These are phyloP conservation scores for Acrobasis consociella DNA, from an alignment of 2,888 invertebrate genomes.

Conservation along the genomic window DNA sequence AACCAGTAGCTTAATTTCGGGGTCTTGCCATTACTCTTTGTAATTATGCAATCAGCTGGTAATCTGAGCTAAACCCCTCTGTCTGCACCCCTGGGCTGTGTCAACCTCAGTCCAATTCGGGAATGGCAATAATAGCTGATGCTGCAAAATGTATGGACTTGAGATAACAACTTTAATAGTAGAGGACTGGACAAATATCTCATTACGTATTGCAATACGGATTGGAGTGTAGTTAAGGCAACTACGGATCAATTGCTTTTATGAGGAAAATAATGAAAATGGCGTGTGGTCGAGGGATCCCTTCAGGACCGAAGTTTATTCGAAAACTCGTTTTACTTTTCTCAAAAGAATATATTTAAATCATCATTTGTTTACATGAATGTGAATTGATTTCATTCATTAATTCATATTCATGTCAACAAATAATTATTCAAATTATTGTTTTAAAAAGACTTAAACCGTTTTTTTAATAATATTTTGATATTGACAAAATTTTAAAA, in stretches of 20 bases:
- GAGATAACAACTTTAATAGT: conserved; percentile 49
- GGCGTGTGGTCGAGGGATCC: too few species aligned
- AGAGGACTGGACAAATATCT: conserved; percentile 34
- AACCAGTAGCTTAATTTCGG: background rate
- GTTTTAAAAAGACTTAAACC: too few species aligned
- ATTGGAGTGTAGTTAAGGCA: too few species aligned
- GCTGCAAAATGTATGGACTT: conserved; percentile 55
- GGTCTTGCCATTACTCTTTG: conserved; percentile 18
- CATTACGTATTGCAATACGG: conserved; percentile 39
- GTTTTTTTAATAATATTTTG: too few species aligned
- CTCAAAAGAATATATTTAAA: too few species aligned
- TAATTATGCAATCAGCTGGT: conserved; percentile 28
- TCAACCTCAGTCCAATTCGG: conserved; percentile 42
- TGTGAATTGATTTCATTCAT: too few species aligned
- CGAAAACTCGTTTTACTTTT: too few species aligned
- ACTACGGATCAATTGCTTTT: conserved; percentile 8
- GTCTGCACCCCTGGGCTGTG: conserved; percentile 30
- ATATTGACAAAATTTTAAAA: too few species aligned
- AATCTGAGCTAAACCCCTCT: conserved; percentile 24
- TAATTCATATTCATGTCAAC: too few species aligned
- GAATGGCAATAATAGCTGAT: conserved; percentile 48
- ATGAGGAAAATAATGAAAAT: background rate
- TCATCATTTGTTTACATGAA: too few species aligned
- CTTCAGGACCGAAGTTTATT: too few species aligned
- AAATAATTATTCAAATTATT: too few species aligned